Evolutionary conservation across 2,797 vertebrate species (phyloP), one percentile per base, ranked within the genome.

Genomic region (Tokudaia muenninki): DNA sequence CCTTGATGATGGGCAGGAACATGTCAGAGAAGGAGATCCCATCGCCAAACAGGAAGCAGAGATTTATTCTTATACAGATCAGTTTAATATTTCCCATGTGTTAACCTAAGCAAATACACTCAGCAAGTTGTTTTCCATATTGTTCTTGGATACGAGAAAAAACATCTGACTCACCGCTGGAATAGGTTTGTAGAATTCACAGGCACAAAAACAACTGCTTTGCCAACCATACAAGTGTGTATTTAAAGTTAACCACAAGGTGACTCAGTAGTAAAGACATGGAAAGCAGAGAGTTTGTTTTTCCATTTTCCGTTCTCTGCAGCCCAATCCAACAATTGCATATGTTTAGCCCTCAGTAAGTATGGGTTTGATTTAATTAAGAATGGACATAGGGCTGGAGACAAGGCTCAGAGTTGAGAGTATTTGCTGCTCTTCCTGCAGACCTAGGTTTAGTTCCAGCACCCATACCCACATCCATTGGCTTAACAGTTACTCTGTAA

Each of bases 231-330:
- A 87, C 29, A 34, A 90, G 80, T 79, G 34, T 12, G 55, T 87
- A 75, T 82, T 94, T 90, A 92, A 92, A 96, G 82, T n/a, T 90
- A 83, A 94, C 65, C 81, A 44, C 34, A 37, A 37, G 21, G 74
- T 96, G 86, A 94, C 50, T 95, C 11, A 21, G 31, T 16, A 47
- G 24, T 63, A 87, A 70, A 75, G 63, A 84, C 17, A 61, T 55
- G 29, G 37, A 92, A 65, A 91, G n/a, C 61, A 70, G 13, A 44
- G 17, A 84, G 21, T 75, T 0, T 87, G 41, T 90, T 81, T 95
- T 82, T 81, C 50, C 59, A 65, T 50, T 13, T 61, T 65, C 41
- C 16, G 5, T 47, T 91, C 78, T 86, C 44, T 78, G 44, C 11
- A 84, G 31, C 37, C 63, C 26, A 65, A 1, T 26, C n/a, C 5